Conservation (phyloP, 2,113 vertebrate species). For the Pheucticus melanocephalus region DNA sequence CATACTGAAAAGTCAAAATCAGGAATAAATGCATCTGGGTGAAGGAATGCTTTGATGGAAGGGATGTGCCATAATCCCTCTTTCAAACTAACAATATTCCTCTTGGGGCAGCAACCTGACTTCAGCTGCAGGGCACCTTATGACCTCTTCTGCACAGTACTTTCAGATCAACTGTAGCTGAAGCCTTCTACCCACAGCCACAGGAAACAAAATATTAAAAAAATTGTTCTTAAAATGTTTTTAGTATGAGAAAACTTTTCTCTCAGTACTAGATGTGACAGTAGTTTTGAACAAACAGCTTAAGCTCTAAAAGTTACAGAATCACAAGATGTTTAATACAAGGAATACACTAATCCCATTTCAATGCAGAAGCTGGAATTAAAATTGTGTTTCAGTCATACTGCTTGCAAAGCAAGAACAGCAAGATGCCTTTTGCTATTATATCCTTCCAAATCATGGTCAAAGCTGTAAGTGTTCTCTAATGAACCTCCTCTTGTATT, state of each 20-base stretch:
- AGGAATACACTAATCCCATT: not conserved
- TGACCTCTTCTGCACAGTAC: not conserved
- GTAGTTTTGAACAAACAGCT: not conserved
- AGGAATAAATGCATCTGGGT: not conserved
- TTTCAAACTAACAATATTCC: not conserved
- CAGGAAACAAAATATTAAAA: not conserved
- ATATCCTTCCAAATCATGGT: not conserved
- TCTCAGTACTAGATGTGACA: not conserved
- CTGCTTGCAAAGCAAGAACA: not conserved
- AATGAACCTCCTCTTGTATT: not conserved
- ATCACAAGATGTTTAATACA: not conserved
- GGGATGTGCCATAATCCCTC: not conserved
- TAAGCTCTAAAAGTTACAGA: not conserved
- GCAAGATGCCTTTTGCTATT: not conserved
- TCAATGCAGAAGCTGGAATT: not conserved
- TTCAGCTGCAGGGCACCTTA: not conserved
- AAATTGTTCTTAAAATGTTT: not conserved
- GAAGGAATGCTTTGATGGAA: constrained; percentile 1
- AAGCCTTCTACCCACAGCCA: not conserved
- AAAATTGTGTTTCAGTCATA: not conserved
- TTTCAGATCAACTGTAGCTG: not conserved
- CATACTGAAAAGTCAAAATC: constrained; percentile 4
- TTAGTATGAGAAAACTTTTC: not conserved
- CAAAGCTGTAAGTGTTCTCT: not conserved
- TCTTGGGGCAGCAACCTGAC: not conserved